These are phyloP conservation scores for Ophioninae sp. DNA, from an alignment of 2,888 invertebrate genomes.

Conservation along the genomic window DNA sequence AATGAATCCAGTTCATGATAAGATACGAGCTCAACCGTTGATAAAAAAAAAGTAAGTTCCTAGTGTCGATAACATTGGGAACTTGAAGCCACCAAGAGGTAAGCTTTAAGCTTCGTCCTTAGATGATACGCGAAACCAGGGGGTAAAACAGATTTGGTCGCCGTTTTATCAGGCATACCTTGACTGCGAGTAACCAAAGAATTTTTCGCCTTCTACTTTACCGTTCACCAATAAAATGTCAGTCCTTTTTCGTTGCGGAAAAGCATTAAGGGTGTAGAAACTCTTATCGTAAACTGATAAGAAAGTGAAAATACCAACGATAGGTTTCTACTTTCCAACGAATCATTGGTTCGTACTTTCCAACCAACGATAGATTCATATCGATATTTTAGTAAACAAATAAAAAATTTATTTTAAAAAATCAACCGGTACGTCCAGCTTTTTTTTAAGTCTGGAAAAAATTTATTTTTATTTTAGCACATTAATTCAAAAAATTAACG, in stretches of 20 bases:
- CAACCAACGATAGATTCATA: too few species aligned
- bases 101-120: not conserved
- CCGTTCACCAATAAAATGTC: not conserved
- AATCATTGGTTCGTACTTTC: too few species aligned
- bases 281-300: not conserved
- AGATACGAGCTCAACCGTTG: not conserved
- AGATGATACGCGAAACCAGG: not conserved
- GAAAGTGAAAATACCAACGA: not conserved
- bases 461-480: too few species aligned
- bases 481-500: too few species aligned
- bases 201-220: not conserved
- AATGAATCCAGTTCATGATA: not conserved
- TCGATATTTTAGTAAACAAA: too few species aligned
- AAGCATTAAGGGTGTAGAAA: not conserved
- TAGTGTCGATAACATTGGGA: conserved; percentile 8
- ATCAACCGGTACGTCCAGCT: too few species aligned
- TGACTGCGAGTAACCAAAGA: not conserved
- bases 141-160: conserved; percentile 1
- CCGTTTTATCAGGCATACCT: not conserved
- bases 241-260: not conserved
- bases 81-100: not conserved
- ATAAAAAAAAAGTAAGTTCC: conserved; percentile 1
- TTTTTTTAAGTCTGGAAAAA: too few species aligned
- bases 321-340: too few species aligned
- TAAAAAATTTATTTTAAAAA: too few species aligned